A percentile compares a stretch with the other conserved stretches of the same genome.
Conservation (phyloP, 2,113 vertebrate species). For the Pholis gunnellus region DNA sequence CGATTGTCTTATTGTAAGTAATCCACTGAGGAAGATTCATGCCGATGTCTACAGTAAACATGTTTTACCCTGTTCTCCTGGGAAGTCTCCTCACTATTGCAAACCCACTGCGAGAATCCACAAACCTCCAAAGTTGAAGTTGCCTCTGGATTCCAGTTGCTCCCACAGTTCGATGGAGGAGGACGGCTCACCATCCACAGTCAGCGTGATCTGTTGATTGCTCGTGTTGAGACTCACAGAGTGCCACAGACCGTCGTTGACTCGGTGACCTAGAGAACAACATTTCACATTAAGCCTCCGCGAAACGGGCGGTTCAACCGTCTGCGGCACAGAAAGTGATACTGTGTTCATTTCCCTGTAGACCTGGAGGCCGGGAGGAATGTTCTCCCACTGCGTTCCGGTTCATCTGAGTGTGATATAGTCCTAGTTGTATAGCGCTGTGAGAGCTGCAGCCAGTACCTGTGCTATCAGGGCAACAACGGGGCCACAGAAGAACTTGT, state of each 20-base stretch:
- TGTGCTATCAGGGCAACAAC: background rate
- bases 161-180: slow-evolving; percentile 85
- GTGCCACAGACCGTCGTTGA: slow-evolving; percentile 96
- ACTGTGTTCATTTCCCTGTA: background rate
- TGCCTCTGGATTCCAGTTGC: slow-evolving; percentile 87
- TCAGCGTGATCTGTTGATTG: slow-evolving; percentile 88
- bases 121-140: slow-evolving; percentile 94
- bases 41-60: no score
- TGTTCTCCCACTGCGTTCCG: background rate
- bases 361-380: background rate
- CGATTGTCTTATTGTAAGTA: no score
- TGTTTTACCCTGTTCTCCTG: no score
- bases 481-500: background rate
- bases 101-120: background rate
- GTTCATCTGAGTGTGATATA: background rate
- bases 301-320: background rate
- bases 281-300: background rate
- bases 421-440: background rate
- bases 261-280: slow-evolving; percentile 83
- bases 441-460: background rate
- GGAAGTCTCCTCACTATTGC: background rate
- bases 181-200: slow-evolving; percentile 87
- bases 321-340: background rate
- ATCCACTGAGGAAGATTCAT: no score
- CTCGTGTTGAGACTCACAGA: slow-evolving; percentile 88